These are phyloP conservation scores for Corydoras maculifer DNA, from an alignment of 2,113 vertebrate genomes.

Conservation along the genomic window DNA sequence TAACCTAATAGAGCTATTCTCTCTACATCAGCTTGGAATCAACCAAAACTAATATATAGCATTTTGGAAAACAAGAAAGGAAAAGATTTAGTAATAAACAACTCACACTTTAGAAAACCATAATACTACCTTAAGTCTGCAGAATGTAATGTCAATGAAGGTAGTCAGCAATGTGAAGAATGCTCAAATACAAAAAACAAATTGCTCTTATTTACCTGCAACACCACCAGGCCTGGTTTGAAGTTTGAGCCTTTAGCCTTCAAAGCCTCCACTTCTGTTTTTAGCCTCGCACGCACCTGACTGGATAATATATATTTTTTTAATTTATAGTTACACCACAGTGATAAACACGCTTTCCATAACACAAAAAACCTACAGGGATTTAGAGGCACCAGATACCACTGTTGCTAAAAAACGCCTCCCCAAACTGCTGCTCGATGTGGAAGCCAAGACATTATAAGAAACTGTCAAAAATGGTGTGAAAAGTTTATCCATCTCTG, in stretches of 20 bases:
- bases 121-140: too few relatives aligned
- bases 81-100: too few relatives aligned
- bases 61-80: too few relatives aligned
- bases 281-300: conserved; percentile 80
- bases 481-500: too few relatives aligned
- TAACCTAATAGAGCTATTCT: too few relatives aligned
- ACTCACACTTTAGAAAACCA: too few relatives aligned
- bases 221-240: conserved; percentile 83
- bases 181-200: neutral
- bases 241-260: conserved; percentile 76
- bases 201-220: conserved; percentile 72
- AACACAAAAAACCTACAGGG: neutral
- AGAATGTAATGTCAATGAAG: too few relatives aligned
- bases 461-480: too few relatives aligned
- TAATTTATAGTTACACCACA: neutral
- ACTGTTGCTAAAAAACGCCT: neutral
- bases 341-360: neutral
- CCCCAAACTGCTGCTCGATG: too few relatives aligned
- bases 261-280: conserved; percentile 79
- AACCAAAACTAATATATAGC: too few relatives aligned
- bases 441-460: too few relatives aligned
- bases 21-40: too few relatives aligned
- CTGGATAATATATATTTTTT: conserved; percentile 53
- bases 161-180: neutral
- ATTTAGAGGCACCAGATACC: neutral